Base-by-base conservation (phyloP, 2,113 vertebrate genomes). In the Lipophrys pholis region DNA sequence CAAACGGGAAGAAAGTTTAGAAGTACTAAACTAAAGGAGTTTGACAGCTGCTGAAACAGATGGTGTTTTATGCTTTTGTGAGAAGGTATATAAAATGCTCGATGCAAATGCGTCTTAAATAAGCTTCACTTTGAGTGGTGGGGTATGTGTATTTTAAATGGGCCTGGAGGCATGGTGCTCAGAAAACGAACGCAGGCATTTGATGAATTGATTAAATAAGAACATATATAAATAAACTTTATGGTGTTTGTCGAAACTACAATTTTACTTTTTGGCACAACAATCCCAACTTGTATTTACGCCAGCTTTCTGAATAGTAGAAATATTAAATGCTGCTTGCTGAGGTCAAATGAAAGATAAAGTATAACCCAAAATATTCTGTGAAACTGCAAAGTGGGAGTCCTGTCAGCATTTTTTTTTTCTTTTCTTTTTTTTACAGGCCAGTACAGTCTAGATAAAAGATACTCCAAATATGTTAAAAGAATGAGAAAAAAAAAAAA, bases 401-500 rank as follows among this genome's bases (percentile, higher is more conserved):
- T 70, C 36, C 38, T 46, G 53, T 58, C 66, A 38, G 62, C 46
- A 38, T 58, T 76, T 58, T 67, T 43, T 35, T 12, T 30, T 30
- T 30, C 4, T 30, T 30, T 30, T 30, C 4, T 30, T 30, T 30
- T 30, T 30, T 30, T 30, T 30, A 60, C 36, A 61, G 17, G 40
- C 66, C 59, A 76, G 64, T 6, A 35, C 39, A 42, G 49, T 21
- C 1, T 5, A 40, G 66, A 74, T 73, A 41, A 62, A 88, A 60
- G 61, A 78, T 62, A 67, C 78, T 69, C 54, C 56, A 80, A 75
- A 73, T 57, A 54, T 21, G 41, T 39, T 60, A 10, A 61, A 60
- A 7, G 48, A 69, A 66, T 60, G 56, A 71, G n/a, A n/a, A n/a
- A n/a, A n/a, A n/a, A n/a, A n/a, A n/a, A n/a, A n/a, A 69, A 73